Base-by-base conservation (phyloP, 2,113 vertebrate species). In the Chiloscyllium plagiosum region DNA sequence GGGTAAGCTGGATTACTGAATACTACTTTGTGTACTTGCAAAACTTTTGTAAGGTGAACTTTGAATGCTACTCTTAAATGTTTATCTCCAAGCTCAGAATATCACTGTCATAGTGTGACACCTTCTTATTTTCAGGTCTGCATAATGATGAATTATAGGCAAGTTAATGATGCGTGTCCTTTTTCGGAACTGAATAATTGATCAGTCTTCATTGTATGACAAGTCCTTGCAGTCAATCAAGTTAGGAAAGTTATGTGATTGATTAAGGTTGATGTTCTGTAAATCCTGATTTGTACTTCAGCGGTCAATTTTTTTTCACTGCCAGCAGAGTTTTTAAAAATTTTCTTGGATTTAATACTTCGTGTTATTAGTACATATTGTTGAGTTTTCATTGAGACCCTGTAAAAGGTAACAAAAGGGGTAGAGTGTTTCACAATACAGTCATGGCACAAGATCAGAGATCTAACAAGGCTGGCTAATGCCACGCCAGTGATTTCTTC, bases 1-100 rank as follows among this genome's bases (percentile, higher is more conserved):
- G 94, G 98, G 99, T 99, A 96, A 97, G 97, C 50, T 15, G 22
- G 3, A 68, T 66, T n/a, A 2, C 33, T 66, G 33, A 20, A 37
- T 66, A n/a, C 61, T 7, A 19, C 37, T 17, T 93, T 93, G 19
- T 20, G 15, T 33, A 12, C 72, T 76, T 76, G 33, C 72, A 76
- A 29, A 76, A 42, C 42, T 19, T 76, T 83, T 42, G 37, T 19
- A 83, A 19, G 6, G 20, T 20, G 37, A 37, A 80, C 13, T 42
- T 83, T 83, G 78, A 83, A 37, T 37, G n/a, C 33, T 83, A 42
- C n/a, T 42, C 80, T 83, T 83, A 42, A 83, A 83, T 15, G 42
- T 83, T 83, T 83, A 83, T 42, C 37, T 47, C 80, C 4, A 83
- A 47, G 19, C 80, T 42, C 37, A 47, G 80, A 47, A 42, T 4